phyloP scores from a whole-genome alignment of 2,113 vertebrate species.

The Bothrops jararaca region DNA sequence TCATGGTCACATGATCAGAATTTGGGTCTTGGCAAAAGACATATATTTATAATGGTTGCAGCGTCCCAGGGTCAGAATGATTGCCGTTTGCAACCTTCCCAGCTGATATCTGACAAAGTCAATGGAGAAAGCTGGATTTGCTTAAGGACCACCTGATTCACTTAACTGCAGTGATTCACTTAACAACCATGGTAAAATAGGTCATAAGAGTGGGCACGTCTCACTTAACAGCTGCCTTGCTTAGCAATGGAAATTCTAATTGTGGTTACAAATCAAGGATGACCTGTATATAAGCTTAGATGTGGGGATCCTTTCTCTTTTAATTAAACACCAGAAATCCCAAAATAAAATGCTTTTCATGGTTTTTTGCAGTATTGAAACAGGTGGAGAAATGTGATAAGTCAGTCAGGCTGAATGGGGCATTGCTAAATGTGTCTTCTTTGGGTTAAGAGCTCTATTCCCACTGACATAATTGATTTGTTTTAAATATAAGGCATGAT shows the following conservation, averaged over 20 bases:
- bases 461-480: conserved; percentile 24
- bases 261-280: neutral
- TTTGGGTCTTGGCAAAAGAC: neutral
- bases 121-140: neutral
- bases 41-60: neutral
- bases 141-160: neutral
- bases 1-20: neutral
- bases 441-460: neutral
- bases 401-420: neutral
- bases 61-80: neutral
- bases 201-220: neutral
- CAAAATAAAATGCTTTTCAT: neutral
- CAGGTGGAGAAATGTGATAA: neutral
- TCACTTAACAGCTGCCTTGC: neutral
- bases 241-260: neutral
- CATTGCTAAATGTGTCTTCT: neutral
- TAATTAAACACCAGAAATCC: neutral
- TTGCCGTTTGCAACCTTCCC: neutral
- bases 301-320: neutral
- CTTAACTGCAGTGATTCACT: neutral
- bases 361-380: neutral
- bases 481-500: neutral
- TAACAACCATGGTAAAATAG: neutral
- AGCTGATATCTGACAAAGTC: neutral
- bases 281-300: neutral